Evolutionary conservation across 2,888 invertebrate genomes (phyloP).

Genomic region (Drosophila prostipennis): DNA sequence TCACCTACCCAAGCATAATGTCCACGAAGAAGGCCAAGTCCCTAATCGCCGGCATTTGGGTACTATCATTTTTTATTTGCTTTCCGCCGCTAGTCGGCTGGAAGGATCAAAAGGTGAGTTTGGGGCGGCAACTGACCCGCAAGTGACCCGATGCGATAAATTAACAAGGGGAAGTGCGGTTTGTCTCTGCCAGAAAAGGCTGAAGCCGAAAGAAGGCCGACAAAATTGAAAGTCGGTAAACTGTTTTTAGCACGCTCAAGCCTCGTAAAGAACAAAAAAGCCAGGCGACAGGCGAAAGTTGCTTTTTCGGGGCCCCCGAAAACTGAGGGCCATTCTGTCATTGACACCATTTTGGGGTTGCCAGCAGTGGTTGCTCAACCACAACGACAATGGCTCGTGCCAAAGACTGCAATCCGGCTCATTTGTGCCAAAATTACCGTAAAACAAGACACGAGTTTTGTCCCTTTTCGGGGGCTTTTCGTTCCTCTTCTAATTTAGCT

Average conservation of each 20-base stretch:
- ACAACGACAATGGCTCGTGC: conserved; percentile 21
- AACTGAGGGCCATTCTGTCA: conserved; percentile 53
- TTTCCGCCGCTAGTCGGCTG: conserved; percentile 98
- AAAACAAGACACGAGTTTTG: conserved; percentile 47
- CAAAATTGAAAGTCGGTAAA: conserved; percentile 39
- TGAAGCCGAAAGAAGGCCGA: background rate
- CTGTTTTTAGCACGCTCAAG: conserved; percentile 34
- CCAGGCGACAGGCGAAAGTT: conserved; percentile 16
- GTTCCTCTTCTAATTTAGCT: conserved; percentile 25
- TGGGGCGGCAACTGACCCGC: conserved; percentile 14
- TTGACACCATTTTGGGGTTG: conserved; percentile 65
- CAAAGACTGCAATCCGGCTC: conserved; percentile 46
- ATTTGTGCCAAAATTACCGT: conserved; percentile 62
- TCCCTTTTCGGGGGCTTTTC: conserved; percentile 8
- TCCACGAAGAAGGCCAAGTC: conserved; percentile 93
- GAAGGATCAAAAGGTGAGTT: conserved; percentile 90
- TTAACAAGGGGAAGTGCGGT: conserved; percentile 26
- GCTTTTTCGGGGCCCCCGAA: conserved; percentile 1
- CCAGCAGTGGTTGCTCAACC: conserved; percentile 50
- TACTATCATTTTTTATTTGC: conserved; percentile 97
- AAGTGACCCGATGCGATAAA: conserved; percentile 44
- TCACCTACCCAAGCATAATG: conserved; percentile 97
- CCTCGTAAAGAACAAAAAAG: conserved; percentile 17
- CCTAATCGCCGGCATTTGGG: conserved; percentile 96
- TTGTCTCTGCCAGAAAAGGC: conserved; percentile 32